These are phyloP conservation scores for Aphidius colemani DNA, from an alignment of 2,888 invertebrate genomes.

Conservation along the genomic window DNA sequence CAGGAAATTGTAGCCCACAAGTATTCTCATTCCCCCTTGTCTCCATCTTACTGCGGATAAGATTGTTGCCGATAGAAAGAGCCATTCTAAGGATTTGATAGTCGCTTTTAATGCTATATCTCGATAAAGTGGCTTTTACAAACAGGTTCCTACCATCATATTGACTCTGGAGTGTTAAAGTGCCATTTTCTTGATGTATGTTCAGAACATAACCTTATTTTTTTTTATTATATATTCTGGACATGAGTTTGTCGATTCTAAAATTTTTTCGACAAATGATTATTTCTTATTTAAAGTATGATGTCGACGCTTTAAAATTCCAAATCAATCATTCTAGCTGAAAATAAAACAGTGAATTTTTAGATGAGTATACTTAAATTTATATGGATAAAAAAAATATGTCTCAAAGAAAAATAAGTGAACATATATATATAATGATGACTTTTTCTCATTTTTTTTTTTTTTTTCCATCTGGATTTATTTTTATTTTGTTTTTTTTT, in stretches of 20 bases:
- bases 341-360: background rate
- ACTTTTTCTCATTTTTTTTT: background rate
- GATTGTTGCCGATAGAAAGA: slow-evolving; percentile 28
- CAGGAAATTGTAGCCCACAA: slow-evolving; percentile 20
- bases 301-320: slow-evolving; percentile 31
- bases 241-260: slow-evolving; percentile 10
- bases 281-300: slow-evolving; percentile 28
- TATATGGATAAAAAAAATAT: no score
- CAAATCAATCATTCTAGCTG: slow-evolving; percentile 26
- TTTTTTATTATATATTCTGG: no score
- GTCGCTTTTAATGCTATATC: slow-evolving; percentile 28
- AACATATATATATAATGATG: background rate
- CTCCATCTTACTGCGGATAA: slow-evolving; percentile 28
- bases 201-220: background rate
- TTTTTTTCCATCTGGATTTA: background rate
- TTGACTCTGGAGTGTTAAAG: slow-evolving; percentile 27
- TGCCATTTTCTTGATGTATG: slow-evolving; percentile 22
- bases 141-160: slow-evolving; percentile 13
- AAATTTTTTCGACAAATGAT: slow-evolving; percentile 25
- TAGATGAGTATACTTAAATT: no score
- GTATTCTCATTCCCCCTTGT: slow-evolving; percentile 9
- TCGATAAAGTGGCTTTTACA: slow-evolving; percentile 9
- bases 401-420: background rate
- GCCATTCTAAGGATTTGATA: slow-evolving; percentile 31
- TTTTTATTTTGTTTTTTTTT: background rate